These are phyloP conservation scores for Chloropsis cyanopogon DNA, from an alignment of 2,113 vertebrate species.

Conservation along the genomic window DNA sequence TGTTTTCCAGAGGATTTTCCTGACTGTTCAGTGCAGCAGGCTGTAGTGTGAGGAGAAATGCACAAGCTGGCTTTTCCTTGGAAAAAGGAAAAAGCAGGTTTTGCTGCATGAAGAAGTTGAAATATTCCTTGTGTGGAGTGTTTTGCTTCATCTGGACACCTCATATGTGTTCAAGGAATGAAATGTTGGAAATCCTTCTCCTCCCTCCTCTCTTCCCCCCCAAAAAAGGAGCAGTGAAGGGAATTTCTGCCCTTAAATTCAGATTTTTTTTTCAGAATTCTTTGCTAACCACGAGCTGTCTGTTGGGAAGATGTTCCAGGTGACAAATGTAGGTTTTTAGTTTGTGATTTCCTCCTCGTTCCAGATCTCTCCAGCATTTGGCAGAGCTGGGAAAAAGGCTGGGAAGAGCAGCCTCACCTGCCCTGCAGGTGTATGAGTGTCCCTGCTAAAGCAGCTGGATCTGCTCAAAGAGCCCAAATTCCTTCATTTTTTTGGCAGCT, in stretches of 20 bases:
- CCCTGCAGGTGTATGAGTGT: neutral
- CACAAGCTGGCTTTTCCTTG: neutral
- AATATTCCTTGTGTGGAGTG: neutral
- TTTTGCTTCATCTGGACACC: accelerated
- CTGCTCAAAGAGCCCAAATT: neutral
- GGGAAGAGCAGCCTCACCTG: neutral
- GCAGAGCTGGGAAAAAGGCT: neutral
- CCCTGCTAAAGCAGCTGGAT: neutral
- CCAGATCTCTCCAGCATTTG: neutral
- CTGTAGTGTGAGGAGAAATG: neutral
- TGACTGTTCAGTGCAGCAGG: neutral
- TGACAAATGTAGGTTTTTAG: neutral
- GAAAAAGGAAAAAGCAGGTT: accelerated
- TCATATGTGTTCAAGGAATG: accelerated
- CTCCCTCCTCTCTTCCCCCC: neutral
- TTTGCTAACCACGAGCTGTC: neutral
- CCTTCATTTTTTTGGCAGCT: neutral
- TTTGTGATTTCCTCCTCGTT: neutral
- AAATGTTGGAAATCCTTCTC: neutral
- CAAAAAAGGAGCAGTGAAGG: neutral
- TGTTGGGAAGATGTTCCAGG: neutral
- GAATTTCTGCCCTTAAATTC: neutral
- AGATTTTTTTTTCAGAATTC: neutral
- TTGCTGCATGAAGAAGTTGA: neutral
- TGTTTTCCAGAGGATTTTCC: neutral